Evolutionary conservation across 2,113 vertebrate species (phyloP), one percentile per base, ranked within the genome.

Genomic region (Cryptotis parvus): DNA sequence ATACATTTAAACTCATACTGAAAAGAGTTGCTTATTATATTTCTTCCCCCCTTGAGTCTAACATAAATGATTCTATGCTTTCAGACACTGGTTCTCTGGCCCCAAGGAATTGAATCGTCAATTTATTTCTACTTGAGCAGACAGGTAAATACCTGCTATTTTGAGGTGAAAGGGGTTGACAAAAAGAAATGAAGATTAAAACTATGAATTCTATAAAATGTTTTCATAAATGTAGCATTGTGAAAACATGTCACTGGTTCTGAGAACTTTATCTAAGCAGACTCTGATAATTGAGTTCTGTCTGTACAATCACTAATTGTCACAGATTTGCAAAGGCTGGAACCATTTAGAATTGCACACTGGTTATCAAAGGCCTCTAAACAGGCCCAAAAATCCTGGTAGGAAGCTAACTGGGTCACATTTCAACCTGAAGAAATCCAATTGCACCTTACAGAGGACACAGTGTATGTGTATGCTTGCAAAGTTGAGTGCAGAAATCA

Each of bases 1-100:
- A 52, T 49, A 86, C 92, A 95, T 87, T 93, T 95, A 90, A 92
- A 76, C 9, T 92, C 45, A 58, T 75, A 65, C 49, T 63, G 80
- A 87, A 63, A 78, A 84, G 35, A 82, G 37, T 86, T 81, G 73
- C 61, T 83, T 74, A 84, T 79, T 85, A 88, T 29, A 11, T 65
- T 70, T 58, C 39, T 83, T 49, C 14, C 18, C 18, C 92, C 39
- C 49, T 88, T 55, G 41, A 91, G 18, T 80, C 4, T 72, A 90
- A 18, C 33, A 43, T 91, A 75, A 90, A 91, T 79, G 76, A 55
- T 27, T 7, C 22, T 33, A 22, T 35, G 69, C 27, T 84, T 92
- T 87, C 45, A n/a, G 78, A 63, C n/a, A 74, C 35, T 81, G 55
- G 33, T 73, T 95, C 35, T 75, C 29, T 77, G 24, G 27, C 94